Base-by-base conservation (phyloP, 2,888 invertebrate species). In the Labia minor region DNA sequence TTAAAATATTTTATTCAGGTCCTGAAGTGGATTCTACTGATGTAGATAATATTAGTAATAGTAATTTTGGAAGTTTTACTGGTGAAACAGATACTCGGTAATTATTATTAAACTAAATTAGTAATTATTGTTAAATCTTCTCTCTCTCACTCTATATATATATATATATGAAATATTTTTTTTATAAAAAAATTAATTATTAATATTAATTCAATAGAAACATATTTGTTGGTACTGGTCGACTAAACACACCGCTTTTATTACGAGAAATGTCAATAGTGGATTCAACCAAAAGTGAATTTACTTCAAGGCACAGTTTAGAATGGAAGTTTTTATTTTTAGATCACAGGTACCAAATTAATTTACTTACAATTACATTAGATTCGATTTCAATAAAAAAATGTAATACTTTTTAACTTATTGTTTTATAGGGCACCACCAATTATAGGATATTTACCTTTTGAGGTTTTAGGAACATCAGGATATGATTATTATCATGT, bases 401-500 rank as follows among this genome's bases (percentile, higher is more conserved):
- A 37, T 37, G n/a, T 37, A 37, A 37, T 37, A 37, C n/a, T 37
- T 37, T 11, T 37, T n/a, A n/a, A n/a, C n/a, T n/a, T 26, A 26
- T 26, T 26, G 3, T 6, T 26, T 26, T 8, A 3, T 26, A 81
- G 94, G 73, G 94, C 93, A 0, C 89, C 93, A 1, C 89, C 92
- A 0, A 92, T 95, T 65, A 93, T 95, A 70, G 95, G 95, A 0
- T 96, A 95, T 72, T 80, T 95, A 73, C 95, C 95, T 0, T 95
- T 95, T 75, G 96, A 96, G 78, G 90, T 96, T 21, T 81, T 96
- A 1, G 96, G 96, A 62, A 96, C 95, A 0, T 95, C 95, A 0
- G 95, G 95, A 1, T 96, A 95, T 76, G 95, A 96, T 76, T 95
- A 96, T 76, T 95, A 95, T 74, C 95, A 96, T 76, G 88, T 93